Evolutionary conservation across 2,797 vertebrate species (phyloP).

Genomic region (Danio aesculapii): DNA sequence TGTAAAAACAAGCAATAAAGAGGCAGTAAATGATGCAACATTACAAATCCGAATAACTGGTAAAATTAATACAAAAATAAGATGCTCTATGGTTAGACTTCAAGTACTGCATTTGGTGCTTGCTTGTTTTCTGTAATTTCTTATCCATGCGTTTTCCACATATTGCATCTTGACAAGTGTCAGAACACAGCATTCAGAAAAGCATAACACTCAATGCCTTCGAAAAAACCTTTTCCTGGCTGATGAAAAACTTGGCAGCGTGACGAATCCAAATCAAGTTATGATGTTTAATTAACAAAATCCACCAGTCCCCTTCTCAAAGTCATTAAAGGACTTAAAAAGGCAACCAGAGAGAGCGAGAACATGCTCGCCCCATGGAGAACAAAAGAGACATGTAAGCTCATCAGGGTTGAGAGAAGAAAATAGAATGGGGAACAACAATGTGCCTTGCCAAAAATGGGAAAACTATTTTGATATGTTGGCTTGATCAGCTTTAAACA

Average conservation of each 20-base stretch:
- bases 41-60: not conserved
- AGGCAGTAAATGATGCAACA: not conserved
- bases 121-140: not conserved
- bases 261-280: not conserved
- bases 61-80: not conserved
- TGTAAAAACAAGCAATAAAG: not conserved
- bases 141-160: not conserved
- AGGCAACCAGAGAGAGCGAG: not conserved
- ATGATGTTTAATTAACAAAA: not conserved
- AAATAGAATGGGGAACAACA: slow-evolving; percentile 75
- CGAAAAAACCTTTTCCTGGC: not conserved
- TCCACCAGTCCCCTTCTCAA: not conserved
- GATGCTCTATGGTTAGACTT: not conserved
- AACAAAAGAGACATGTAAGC: slow-evolving; percentile 60
- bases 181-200: not conserved
- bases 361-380: slow-evolving; percentile 52
- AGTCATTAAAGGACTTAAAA: not conserved
- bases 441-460: slow-evolving; percentile 81
- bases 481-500: slow-evolving; percentile 77
- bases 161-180: not conserved
- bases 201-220: not conserved
- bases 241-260: not conserved
- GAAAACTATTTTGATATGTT: slow-evolving; percentile 80
- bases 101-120: not conserved
- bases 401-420: slow-evolving; percentile 69